phyloP scores from a whole-genome alignment of 1,140 invertebrate species.

The Drosophila kanapiae region DNA sequence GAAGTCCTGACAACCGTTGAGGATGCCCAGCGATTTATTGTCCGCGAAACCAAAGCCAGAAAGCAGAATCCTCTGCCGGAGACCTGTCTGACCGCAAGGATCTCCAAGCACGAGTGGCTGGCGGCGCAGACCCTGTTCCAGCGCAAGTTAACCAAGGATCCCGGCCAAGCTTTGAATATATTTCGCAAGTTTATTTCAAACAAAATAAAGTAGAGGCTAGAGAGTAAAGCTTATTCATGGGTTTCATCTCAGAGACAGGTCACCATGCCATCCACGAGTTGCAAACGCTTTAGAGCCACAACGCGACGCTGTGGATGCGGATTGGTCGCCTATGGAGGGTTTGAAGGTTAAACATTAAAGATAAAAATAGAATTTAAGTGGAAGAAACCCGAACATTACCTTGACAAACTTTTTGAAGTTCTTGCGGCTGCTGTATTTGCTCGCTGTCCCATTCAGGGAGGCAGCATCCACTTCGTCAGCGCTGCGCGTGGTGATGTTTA shows the following conservation, averaged over 20 bases:
- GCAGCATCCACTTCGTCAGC: conserved; percentile 38
- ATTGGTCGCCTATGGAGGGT: conserved; percentile 13
- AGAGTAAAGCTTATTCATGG: background rate
- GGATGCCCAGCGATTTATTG: conserved; percentile 65
- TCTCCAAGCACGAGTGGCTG: conserved; percentile 72
- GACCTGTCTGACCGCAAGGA: conserved; percentile 54
- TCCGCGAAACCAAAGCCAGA: conserved; percentile 55
- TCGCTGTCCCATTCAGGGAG: conserved; percentile 2
- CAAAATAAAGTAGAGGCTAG: conserved; percentile 61
- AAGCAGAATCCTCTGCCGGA: conserved; percentile 28
- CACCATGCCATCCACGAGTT: conserved; percentile 60
- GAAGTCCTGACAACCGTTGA: conserved; percentile 44
- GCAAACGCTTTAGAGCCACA: conserved; percentile 47
- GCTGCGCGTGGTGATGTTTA: conserved; percentile 37
- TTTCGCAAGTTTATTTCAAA: conserved; percentile 80
- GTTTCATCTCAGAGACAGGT: conserved; percentile 17
- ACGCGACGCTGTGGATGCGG: conserved; percentile 39
- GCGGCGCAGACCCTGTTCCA: conserved; percentile 69
- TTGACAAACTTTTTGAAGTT: conserved; percentile 79
- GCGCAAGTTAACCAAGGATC: conserved; percentile 60
- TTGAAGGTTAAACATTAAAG: background rate
- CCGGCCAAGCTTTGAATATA: conserved; percentile 68
- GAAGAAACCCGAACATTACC: conserved; percentile 29
- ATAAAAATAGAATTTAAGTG: background rate
- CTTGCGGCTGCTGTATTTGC: conserved; percentile 42